A percentile compares a stretch with the other conserved stretches of the same genome.
Evolutionary conservation across 2,797 vertebrate species (phyloP).

Genomic region (Nasua narica): DNA sequence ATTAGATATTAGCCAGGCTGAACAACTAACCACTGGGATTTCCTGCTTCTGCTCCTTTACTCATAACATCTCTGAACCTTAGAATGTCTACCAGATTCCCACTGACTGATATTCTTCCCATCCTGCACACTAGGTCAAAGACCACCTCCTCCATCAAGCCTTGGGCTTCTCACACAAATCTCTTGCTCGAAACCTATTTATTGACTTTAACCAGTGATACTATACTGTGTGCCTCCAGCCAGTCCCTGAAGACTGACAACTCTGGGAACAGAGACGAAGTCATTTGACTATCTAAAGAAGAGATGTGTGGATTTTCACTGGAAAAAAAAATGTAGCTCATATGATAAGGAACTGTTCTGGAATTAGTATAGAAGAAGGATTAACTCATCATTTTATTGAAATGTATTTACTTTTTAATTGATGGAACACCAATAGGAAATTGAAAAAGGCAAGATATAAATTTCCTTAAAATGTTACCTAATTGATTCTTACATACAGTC

Average conservation of each 20-base stretch:
- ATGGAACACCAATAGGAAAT: neutral
- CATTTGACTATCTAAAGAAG: neutral
- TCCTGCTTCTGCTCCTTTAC: neutral
- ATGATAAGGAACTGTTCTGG: neutral
- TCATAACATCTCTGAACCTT: neutral
- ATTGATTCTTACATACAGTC: neutral
- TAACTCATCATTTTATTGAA: slow-evolving; percentile 15
- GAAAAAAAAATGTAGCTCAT: neutral
- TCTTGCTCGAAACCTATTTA: neutral
- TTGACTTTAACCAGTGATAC: neutral
- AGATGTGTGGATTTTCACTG: neutral
- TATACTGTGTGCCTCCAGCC: neutral
- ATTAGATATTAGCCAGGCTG: neutral
- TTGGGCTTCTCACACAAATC: slow-evolving; percentile 15
- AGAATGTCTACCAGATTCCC: neutral
- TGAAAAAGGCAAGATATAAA: slow-evolving; percentile 24
- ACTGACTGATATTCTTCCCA: neutral
- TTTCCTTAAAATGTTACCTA: slow-evolving; percentile 45
- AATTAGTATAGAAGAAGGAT: slow-evolving; percentile 31
- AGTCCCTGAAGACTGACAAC: neutral
- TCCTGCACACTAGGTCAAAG: neutral
- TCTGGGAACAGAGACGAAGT: neutral
- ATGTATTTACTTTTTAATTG: slow-evolving; percentile 42
- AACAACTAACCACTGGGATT: neutral
- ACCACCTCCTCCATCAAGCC: neutral